Percentiles rank a stretch among this genome's conserved stretches.
These are phyloP conservation scores for Anthopleura xanthogrammica DNA, from an alignment of 92 coral and sea anemone species.

Conservation along the genomic window DNA sequence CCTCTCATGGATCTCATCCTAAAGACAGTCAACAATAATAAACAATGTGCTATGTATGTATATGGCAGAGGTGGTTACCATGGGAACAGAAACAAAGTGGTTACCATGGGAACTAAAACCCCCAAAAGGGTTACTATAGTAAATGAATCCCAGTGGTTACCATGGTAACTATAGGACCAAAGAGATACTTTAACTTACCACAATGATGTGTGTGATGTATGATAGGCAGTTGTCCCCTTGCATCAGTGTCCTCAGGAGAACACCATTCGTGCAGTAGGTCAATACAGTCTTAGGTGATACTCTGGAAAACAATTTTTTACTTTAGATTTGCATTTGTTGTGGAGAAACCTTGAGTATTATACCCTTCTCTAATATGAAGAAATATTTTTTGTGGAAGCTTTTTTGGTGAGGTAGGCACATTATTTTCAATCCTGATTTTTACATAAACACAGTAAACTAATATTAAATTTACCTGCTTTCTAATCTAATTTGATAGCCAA, in stretches of 20 bases:
- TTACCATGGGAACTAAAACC: too few relatives aligned
- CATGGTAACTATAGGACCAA: not conserved
- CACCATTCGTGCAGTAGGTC: slow-evolving; percentile 95
- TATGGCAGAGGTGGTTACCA: too few relatives aligned
- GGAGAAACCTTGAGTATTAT: not conserved
- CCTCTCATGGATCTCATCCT: slow-evolving; percentile 98
- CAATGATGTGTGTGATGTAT: slow-evolving; percentile 87
- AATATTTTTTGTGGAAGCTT: too few relatives aligned
- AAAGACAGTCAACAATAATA: slow-evolving; percentile 5
- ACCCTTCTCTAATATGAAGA: not conserved
- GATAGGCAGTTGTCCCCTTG: slow-evolving; percentile 80
- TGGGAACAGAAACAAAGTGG: too few relatives aligned
- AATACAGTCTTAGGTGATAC: slow-evolving; percentile 84
- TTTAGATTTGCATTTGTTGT: too few relatives aligned
- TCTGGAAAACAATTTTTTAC: slow-evolving; percentile 31
- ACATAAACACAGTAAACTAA: not conserved
- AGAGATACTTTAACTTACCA: slow-evolving; percentile 62
- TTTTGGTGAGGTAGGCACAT: not conserved
- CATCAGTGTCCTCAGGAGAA: slow-evolving; percentile 79
- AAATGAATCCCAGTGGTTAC: too few relatives aligned
- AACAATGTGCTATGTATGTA: too few relatives aligned
- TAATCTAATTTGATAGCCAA: slow-evolving; percentile 92
- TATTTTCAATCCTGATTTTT: not conserved
- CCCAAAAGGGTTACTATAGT: too few relatives aligned
- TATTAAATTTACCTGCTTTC: slow-evolving; percentile 76